A percentile compares a stretch with the other conserved stretches of the same genome.
phyloP scores from a whole-genome alignment of 2,888 invertebrate species.

The Polydrusus cervinus region DNA sequence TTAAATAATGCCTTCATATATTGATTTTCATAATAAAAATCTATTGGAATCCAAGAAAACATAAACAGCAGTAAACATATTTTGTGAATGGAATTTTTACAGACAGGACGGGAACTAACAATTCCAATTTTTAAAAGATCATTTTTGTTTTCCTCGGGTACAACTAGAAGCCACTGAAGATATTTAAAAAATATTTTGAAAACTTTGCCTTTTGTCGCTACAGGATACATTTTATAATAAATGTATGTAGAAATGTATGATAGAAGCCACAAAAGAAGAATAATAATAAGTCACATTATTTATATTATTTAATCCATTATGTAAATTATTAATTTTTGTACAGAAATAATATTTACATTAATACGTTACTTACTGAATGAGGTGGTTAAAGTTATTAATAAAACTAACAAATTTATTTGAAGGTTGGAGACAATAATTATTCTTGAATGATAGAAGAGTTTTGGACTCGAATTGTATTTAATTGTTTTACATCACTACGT shows the following conservation, averaged over 20 bases:
- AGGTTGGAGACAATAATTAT: no score
- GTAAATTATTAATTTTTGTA: not conserved
- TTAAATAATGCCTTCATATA: no score
- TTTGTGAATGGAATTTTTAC: not conserved
- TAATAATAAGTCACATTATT: not conserved
- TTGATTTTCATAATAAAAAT: not conserved
- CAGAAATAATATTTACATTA: no score
- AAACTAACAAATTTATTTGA: no score
- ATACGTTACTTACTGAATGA: no score
- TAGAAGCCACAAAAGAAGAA: not conserved
- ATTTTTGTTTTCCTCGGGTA: not conserved
- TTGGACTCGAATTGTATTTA: no score
- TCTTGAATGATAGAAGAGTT: no score
- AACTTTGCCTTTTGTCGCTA: not conserved
- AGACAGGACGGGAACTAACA: not conserved
- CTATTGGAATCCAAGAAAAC: not conserved
- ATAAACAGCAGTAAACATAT: not conserved
- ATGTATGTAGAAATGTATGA: not conserved
- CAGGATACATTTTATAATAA: not conserved
- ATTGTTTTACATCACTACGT: no score
- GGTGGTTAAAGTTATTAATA: no score
- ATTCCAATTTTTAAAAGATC: not conserved
- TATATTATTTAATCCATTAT: not conserved
- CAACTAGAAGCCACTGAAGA: not conserved
- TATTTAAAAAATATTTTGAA: slow-evolving; percentile 7